phyloP scores from a whole-genome alignment of 2,888 invertebrate genomes.

The Anoncus sp. region DNA sequence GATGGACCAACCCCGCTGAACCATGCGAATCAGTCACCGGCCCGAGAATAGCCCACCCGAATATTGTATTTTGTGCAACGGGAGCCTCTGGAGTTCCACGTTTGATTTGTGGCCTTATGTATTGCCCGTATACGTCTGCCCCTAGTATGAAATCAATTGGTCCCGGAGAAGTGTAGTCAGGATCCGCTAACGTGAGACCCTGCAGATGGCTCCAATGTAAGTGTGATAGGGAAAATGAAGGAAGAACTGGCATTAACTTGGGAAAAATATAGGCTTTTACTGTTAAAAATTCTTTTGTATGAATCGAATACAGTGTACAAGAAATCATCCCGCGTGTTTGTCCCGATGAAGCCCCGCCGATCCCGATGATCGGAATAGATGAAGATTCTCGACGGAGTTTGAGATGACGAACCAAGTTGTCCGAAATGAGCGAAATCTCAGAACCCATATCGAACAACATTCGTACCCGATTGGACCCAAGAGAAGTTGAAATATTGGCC shows the following conservation, averaged over 20 bases:
- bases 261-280: conserved; percentile 30
- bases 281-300: neutral
- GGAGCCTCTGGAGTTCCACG: conserved; percentile 21
- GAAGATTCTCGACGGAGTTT: conserved; percentile 2
- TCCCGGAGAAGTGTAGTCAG: conserved; percentile 12
- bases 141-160: conserved; percentile 30
- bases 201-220: conserved; percentile 17
- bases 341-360: conserved; percentile 20
- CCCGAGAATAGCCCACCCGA: conserved; percentile 48
- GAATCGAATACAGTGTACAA: neutral
- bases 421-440: conserved; percentile 38
- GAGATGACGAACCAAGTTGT: conserved; percentile 16
- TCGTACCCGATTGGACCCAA: conserved; percentile 18
- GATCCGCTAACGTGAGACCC: conserved; percentile 48
- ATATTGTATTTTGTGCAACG: conserved; percentile 42
- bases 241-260: conserved; percentile 34
- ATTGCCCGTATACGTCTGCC: conserved; percentile 48
- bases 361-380: conserved; percentile 22
- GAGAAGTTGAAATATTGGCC: neutral
- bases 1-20: conserved; percentile 6
- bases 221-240: conserved; percentile 14
- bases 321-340: conserved; percentile 11
- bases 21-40: neutral
- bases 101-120: conserved; percentile 17
- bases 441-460: conserved; percentile 42